These are phyloP conservation scores for Corythaeola cristata DNA, from an alignment of 2,113 vertebrate genomes.

Conservation along the genomic window DNA sequence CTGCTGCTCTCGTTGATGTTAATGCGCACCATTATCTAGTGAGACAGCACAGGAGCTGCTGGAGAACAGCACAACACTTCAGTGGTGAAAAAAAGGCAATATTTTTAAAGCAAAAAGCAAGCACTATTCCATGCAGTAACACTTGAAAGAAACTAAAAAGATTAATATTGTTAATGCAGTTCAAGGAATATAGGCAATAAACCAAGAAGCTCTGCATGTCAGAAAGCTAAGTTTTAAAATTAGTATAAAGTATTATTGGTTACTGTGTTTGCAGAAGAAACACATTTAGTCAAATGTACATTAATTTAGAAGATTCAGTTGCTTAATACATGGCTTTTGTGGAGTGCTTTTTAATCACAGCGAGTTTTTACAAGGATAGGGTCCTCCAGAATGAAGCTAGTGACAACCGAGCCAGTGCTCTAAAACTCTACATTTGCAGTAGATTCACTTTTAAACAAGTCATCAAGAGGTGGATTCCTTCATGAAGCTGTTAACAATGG, in stretches of 20 bases:
- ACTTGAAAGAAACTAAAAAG: background rate
- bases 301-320: background rate
- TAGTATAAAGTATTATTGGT: background rate
- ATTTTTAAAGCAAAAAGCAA: background rate
- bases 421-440: background rate
- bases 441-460: background rate
- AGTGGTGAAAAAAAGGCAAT: background rate
- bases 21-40: constrained; percentile 25
- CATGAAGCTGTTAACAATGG: background rate
- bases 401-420: background rate
- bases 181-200: background rate
- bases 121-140: background rate
- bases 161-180: background rate
- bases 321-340: background rate
- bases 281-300: background rate
- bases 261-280: background rate
- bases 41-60: constrained; percentile 9
- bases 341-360: background rate
- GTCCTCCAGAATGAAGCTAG: background rate
- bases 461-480: background rate
- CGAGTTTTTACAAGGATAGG: background rate
- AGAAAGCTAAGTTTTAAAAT: background rate
- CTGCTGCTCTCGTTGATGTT: background rate
- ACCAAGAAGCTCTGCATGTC: background rate
- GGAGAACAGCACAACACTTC: background rate